Evolutionary conservation across 2,113 vertebrate species (phyloP), one percentile per base, ranked within the genome.

Genomic region (Phalacrocorax carbo): DNA sequence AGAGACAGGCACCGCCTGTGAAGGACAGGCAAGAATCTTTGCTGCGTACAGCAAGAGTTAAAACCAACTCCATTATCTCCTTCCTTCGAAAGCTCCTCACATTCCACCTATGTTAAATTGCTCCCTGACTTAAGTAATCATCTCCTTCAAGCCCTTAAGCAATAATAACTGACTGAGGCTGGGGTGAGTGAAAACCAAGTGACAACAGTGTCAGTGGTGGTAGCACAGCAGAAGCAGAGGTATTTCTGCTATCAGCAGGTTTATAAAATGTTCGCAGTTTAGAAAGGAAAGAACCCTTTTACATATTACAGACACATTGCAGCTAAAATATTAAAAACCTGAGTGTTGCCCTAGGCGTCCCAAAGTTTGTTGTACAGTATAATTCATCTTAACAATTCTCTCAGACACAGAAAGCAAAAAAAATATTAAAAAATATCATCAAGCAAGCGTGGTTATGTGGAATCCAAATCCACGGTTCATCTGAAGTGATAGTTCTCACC

Each of bases 71-170:
- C 51, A 68, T 86, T 77, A 83, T 46, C 42, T 95, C 38, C 51
- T 77, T 72, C 84, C 62, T 95, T 66, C 58, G 51, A 61, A 94
- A 93, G 68, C 91, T 91, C 40, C 87, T 94, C 70, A 76, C 81
- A 94, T 89, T 52, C 84, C 71, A 90, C 54, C 81, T 65, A 40
- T 9, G 3, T 87, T 86, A 90, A 94, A 94, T 66, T 90, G 87
- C 70, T 94, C 66, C 84, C 91, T 73, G 81, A 93, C 95, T 93
- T 91, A 95, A 95, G 78, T 66, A 95, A 97, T 95, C 95, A 95
- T 82, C 36, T 79, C 93, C 66, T 94, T 55, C 91, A 80, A 93
- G 78, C 86, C 96, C 93, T 94, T 88, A 25, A 95, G 94, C 94
- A 94, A 86, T 8, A 92, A 94, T n/a, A 89, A 90, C 73, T 84